Conservation (phyloP, 2,797 vertebrate genomes). For the Crax fasciolata region DNA sequence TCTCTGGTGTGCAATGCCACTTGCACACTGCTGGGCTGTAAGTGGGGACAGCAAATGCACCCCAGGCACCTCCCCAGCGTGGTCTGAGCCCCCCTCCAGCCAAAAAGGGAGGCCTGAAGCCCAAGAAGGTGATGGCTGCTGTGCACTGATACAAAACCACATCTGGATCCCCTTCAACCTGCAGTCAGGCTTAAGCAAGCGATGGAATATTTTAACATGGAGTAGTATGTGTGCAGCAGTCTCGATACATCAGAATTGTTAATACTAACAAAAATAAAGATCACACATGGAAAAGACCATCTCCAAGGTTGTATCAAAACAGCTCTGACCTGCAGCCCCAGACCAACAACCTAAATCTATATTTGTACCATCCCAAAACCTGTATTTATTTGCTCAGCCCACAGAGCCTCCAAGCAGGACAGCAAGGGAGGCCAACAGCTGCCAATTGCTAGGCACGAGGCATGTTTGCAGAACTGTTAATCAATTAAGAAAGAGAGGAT, state of each 20-base stretch:
- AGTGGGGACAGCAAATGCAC: rapidly evolving
- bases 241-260: neutral
- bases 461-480: constrained; percentile 68
- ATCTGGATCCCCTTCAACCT: neutral
- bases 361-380: constrained; percentile 19
- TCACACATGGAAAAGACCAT: neutral
- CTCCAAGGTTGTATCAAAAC: neutral
- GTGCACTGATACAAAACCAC: neutral
- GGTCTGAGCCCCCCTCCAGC: neutral
- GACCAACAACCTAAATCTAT: constrained; percentile 15
- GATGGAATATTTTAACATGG: neutral
- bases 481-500: constrained; percentile 52
- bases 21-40: neutral
- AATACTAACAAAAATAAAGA: neutral
- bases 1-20: rapidly evolving
- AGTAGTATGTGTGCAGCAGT: neutral
- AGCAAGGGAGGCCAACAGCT: neutral
- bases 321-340: neutral
- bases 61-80: neutral
- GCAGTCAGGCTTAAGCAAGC: neutral
- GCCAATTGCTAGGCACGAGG: neutral
- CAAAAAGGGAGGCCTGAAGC: neutral
- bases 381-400: constrained; percentile 21
- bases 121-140: neutral
- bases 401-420: neutral